Evolutionary conservation across 64 coral and sea anemone genomes (phyloP).

Genomic region (Hydrozoanthus tunicans): DNA sequence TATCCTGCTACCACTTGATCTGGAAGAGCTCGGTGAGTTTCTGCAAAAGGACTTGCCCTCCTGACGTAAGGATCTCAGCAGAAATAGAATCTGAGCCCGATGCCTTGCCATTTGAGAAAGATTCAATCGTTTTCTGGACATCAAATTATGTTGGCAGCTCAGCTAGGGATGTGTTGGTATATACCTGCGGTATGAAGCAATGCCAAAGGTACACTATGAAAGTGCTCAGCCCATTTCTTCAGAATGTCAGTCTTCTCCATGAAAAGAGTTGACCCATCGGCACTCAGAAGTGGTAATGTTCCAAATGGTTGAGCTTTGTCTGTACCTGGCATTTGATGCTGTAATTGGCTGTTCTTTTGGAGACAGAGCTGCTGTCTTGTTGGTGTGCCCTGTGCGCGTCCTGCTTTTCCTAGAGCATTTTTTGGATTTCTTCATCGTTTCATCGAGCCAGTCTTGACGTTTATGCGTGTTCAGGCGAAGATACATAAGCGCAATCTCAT

Average conservation of each 20-base stretch:
- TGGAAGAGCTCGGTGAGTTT: not conserved
- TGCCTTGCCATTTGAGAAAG: not conserved
- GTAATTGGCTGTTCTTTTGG: not conserved
- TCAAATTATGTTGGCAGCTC: not conserved
- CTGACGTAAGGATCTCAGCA: not conserved
- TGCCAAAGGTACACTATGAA: not conserved
- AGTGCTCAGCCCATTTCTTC: not conserved
- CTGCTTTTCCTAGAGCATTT: not conserved
- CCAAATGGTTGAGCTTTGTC: conserved; percentile 7
- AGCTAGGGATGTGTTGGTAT: conserved; percentile 2
- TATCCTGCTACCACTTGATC: not conserved
- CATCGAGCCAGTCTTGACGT: conserved; percentile 41
- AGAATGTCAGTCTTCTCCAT: not conserved
- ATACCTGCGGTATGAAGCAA: not conserved
- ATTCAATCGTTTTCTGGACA: not conserved
- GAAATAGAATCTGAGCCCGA: not conserved
- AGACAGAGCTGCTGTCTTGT: not conserved
- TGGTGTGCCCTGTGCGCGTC: not conserved
- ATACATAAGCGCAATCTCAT: not conserved
- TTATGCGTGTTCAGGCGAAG: not conserved
- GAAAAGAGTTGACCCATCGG: not conserved
- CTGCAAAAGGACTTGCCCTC: not conserved
- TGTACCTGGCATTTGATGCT: not conserved
- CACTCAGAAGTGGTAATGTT: not conserved
- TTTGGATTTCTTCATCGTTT: conserved; percentile 27